Percentiles rank a stretch among this genome's conserved stretches.
These are phyloP conservation scores for Escarpia spicata DNA, from an alignment of 2,888 invertebrate species.

Conservation along the genomic window DNA sequence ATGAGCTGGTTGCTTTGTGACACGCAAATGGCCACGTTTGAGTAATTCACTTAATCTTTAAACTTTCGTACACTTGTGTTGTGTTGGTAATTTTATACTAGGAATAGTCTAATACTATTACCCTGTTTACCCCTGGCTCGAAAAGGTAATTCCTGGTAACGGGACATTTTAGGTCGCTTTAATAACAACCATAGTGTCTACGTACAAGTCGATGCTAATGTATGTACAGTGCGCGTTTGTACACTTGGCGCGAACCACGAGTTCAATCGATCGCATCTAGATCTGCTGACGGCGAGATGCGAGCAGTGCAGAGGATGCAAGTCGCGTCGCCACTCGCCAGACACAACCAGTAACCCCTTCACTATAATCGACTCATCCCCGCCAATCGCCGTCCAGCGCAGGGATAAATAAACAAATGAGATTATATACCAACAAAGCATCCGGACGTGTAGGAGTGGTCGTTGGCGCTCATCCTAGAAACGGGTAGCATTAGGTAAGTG, in stretches of 20 bases:
- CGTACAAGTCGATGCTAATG: neutral
- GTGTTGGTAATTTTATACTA: too few relatives aligned
- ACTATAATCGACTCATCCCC: neutral
- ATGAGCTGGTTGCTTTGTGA: too few relatives aligned
- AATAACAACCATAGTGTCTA: neutral
- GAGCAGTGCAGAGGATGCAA: neutral
- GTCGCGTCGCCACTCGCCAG: neutral
- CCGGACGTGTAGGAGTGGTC: neutral
- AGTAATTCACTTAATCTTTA: too few relatives aligned
- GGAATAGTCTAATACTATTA: too few relatives aligned
- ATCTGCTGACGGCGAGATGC: too few relatives aligned
- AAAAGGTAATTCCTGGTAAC: neutral
- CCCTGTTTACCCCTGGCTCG: too few relatives aligned
- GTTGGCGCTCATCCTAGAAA: slow-evolving; percentile 1
- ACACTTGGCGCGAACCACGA: neutral
- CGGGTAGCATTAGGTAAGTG: neutral
- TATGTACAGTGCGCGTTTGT: neutral
- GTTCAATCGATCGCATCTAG: neutral
- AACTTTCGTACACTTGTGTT: too few relatives aligned
- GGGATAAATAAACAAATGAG: neutral
- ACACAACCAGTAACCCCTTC: slow-evolving; percentile 4
- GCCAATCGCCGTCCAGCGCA: neutral
- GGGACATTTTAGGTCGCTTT: neutral
- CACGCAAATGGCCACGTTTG: too few relatives aligned
- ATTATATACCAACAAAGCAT: neutral